A percentile compares a stretch with the other conserved stretches of the same genome.
Conservation (phyloP, 2,888 invertebrate genomes). For the Heliconius hortense region DNA sequence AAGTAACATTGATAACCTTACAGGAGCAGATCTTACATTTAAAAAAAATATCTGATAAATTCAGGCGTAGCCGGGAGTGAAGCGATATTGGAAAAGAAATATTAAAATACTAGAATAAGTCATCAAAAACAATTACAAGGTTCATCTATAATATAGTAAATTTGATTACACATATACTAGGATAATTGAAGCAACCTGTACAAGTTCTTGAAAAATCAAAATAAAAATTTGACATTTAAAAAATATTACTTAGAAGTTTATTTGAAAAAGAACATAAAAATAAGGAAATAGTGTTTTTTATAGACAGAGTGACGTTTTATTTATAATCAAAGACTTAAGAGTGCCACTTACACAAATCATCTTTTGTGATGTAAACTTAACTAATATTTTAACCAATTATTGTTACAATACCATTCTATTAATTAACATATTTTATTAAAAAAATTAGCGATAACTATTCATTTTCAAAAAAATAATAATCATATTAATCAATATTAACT, state of each 20-base stretch:
- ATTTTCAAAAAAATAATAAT: neutral
- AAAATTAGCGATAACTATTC: neutral
- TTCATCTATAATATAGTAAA: neutral
- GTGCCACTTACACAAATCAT: no score
- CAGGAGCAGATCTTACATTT: constrained; percentile 77
- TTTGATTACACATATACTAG: neutral
- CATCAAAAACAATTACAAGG: neutral
- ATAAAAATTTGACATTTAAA: no score
- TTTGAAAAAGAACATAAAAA: no score
- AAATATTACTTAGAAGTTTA: no score
- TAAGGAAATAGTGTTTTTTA: no score
- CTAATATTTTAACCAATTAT: no score
- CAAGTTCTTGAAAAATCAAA: neutral
- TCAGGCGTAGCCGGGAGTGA: neutral
- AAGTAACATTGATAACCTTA: constrained; percentile 81
- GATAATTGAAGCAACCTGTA: neutral
- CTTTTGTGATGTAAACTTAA: no score
- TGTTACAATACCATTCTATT: no score
- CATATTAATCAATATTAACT: neutral
- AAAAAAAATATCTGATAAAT: constrained; percentile 54
- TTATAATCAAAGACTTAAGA: no score
- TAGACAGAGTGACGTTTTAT: no score
- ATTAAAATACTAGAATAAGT: neutral
- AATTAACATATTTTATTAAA: no score
- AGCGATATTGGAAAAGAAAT: neutral